Conservation (phyloP, 2,888 invertebrate species). For the Dusona sp. region DNA sequence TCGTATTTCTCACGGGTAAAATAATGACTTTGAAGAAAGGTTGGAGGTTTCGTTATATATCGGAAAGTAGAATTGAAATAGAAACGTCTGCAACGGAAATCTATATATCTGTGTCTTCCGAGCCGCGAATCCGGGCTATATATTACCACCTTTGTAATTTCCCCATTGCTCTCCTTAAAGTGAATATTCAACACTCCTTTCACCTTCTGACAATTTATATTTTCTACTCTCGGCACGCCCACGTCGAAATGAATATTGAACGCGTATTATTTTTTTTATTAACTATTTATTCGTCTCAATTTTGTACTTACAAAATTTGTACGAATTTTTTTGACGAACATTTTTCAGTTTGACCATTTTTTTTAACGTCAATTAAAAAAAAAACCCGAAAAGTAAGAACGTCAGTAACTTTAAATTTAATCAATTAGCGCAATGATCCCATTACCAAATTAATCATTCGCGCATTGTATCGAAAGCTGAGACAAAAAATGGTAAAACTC, state of each 20-base stretch:
- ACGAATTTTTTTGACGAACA: too few relatives aligned
- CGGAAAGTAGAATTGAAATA: conserved; percentile 29
- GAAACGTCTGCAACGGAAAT: conserved; percentile 39
- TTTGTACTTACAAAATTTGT: too few relatives aligned
- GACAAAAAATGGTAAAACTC: too few relatives aligned
- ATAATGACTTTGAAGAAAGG: conserved; percentile 3
- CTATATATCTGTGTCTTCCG: conserved; percentile 21
- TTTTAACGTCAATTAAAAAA: too few relatives aligned
- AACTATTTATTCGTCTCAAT: too few relatives aligned
- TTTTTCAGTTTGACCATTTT: too few relatives aligned
- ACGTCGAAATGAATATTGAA: neutral
- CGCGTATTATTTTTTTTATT: neutral
- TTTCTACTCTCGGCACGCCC: neutral
- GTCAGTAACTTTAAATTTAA: too few relatives aligned
- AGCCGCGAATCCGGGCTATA: conserved; percentile 33
- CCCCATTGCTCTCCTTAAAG: neutral
- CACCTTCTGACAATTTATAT: neutral
- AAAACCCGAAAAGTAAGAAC: too few relatives aligned
- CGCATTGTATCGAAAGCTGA: too few relatives aligned
- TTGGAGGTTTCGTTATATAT: neutral
- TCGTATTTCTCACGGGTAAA: neutral
- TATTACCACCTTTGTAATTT: conserved; percentile 49
- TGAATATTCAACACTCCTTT: neutral
- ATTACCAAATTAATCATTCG: too few relatives aligned
- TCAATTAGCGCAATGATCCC: too few relatives aligned